A percentile compares a stretch with the other conserved stretches of the same genome.
Evolutionary conservation across 2,113 vertebrate species (phyloP).

Genomic region (Rhynchomys soricoides): DNA sequence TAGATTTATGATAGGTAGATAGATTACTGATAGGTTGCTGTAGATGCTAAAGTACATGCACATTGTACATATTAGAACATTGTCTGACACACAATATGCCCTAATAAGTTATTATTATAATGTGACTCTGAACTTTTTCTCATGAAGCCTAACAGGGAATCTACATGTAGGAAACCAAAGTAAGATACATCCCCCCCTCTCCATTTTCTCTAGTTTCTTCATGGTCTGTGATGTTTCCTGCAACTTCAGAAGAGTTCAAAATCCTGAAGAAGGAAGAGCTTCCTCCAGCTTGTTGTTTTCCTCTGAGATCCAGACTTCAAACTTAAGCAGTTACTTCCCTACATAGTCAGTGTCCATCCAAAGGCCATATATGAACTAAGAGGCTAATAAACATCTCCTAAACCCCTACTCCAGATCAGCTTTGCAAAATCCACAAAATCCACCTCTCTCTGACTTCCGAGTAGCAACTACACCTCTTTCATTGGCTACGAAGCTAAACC

Average conservation of each 20-base stretch:
- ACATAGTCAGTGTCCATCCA: not conserved
- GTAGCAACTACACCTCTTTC: not conserved
- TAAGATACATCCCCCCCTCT: not conserved
- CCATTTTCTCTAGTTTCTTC: not conserved
- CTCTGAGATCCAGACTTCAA: not conserved
- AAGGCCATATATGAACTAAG: not conserved
- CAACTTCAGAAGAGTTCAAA: not conserved
- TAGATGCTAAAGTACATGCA: not conserved
- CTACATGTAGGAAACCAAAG: not conserved
- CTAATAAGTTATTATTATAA: not conserved
- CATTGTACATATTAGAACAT: not conserved
- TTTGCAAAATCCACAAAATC: not conserved
- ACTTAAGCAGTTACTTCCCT: not conserved
- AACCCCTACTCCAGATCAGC: not conserved
- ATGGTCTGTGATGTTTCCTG: not conserved
- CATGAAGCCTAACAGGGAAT: not conserved
- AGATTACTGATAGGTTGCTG: not conserved
- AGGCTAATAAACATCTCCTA: constrained; percentile 5
- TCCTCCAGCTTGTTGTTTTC: not conserved
- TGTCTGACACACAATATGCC: not conserved
- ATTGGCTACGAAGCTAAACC: not conserved
- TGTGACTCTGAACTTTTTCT: constrained; percentile 26
- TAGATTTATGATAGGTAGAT: not conserved
- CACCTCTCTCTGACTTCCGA: not conserved
- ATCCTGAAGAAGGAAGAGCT: not conserved